phyloP scores from a whole-genome alignment of 2,797 vertebrate species.

The Lepus townsendii region DNA sequence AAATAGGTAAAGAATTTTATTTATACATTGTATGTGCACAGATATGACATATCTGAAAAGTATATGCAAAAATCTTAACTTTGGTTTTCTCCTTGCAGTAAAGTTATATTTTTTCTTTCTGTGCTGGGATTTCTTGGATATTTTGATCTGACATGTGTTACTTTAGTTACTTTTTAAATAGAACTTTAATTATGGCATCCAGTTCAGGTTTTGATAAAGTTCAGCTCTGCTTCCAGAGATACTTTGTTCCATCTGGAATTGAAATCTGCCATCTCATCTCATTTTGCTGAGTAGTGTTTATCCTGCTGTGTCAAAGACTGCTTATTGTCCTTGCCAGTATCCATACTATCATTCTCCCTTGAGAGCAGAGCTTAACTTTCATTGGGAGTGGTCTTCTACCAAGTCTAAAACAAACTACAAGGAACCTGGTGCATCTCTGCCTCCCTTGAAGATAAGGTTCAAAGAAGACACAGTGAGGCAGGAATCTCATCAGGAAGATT shows the following conservation, averaged over 20 bases:
- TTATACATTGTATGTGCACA: not conserved
- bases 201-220: not conserved
- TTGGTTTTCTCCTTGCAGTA: not conserved
- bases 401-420: constrained; percentile 11
- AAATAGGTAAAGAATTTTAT: not conserved
- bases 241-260: not conserved
- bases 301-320: not conserved
- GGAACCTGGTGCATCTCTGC: not conserved
- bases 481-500: no score
- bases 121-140: not conserved
- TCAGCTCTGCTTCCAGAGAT: not conserved
- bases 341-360: not conserved
- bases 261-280: not conserved
- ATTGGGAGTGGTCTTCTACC: fast-evolving
- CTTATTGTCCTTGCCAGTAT: not conserved
- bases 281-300: not conserved
- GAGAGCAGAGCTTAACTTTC: not conserved
- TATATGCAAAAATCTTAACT: not conserved
- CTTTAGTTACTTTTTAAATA: not conserved
- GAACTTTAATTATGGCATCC: not conserved
- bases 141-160: not conserved
- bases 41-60: not conserved
- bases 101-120: not conserved
- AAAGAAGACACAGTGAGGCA: not conserved
- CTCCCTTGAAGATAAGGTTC: not conserved